Conservation (phyloP, 1,140 invertebrate species). For the Apis laboriosa region DNA sequence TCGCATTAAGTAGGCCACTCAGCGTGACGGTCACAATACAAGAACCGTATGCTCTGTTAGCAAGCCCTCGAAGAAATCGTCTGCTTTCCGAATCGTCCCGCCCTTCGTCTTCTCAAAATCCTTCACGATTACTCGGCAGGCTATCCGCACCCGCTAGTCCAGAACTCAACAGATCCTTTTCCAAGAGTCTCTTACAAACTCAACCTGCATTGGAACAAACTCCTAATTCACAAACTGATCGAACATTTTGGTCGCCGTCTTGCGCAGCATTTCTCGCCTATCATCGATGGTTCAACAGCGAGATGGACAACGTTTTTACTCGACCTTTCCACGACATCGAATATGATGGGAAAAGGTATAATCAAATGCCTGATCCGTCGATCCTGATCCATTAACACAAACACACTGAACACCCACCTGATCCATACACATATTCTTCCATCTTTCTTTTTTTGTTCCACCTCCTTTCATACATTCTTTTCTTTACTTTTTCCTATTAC, state of each 20-base stretch:
- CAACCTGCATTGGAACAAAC: slow-evolving; percentile 39
- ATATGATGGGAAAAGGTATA: slow-evolving; percentile 77
- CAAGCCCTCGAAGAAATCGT: slow-evolving; percentile 71
- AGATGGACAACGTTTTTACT: slow-evolving; percentile 66
- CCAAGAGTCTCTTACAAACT: slow-evolving; percentile 64
- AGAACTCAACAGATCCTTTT: slow-evolving; percentile 76
- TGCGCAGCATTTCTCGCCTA: slow-evolving; percentile 76
- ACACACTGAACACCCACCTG: neutral
- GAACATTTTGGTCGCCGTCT: slow-evolving; percentile 77
- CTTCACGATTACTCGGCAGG: slow-evolving; percentile 63
- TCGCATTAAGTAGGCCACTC: slow-evolving; percentile 75
- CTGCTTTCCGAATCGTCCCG: slow-evolving; percentile 75
- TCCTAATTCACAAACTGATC: slow-evolving; percentile 65
- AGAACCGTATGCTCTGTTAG: slow-evolving; percentile 45
- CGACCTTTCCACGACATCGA: slow-evolving; percentile 69
- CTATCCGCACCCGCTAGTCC: slow-evolving; percentile 78
- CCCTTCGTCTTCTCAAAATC: slow-evolving; percentile 52
- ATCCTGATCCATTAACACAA: neutral
- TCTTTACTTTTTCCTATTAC: no score
- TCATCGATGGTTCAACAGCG: slow-evolving; percentile 78
- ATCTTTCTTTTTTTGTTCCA: neutral
- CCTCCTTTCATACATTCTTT: no score
- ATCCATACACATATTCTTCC: neutral
- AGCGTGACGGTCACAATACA: slow-evolving; percentile 78
- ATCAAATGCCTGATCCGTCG: neutral